Base-by-base conservation (phyloP, 2,113 vertebrate species). In the Nannospalax galili region DNA sequence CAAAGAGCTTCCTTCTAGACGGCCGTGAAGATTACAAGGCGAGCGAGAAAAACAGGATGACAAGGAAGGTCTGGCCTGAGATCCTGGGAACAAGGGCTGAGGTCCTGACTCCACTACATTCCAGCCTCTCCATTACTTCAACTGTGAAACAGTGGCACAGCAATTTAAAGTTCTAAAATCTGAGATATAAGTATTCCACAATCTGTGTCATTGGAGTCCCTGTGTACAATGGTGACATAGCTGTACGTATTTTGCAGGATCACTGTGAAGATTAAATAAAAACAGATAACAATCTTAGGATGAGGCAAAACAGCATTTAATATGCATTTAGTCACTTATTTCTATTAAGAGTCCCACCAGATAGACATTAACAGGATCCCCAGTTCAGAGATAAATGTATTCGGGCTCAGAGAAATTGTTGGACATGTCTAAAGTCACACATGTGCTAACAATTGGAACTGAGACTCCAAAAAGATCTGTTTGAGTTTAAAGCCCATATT, bases 101-200 rank as follows among this genome's bases (percentile, higher is more conserved):
- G 64, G 15, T 28, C 40, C 60, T 22, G 35, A 65, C n/a, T 73
- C 28, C 22, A 52, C 0, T 5, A 52, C 15, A 3, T 65, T 22
- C 82, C 69, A 87, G 22, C 1, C 72, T 77, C 84, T 72, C 15
- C 16, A 48, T 32, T 84, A 20, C 64, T 85, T 93, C n/a, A 56
- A 45, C 62, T 73, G 3, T 72, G 77, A 90, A 81, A 80, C 20
- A 70, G 20, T 7, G 73, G 45, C 11, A 5, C 7, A 40, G 40
- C n/a, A 42, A 62, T 30, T 84, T 84, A 65, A 88, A 82, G 42
- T 79, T 86, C 87, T 94, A 79, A 94, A 86, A 84, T 80, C n/a
- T n/a, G 73, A 48, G 64, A 60, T 24, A 56, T 70, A 77, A 52
- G 88, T 88, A 80, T 80, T 87, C 65, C 20, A 67, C 84, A 93